Base-by-base conservation (phyloP, 2,888 invertebrate genomes). In the Octodonta nipae region DNA sequence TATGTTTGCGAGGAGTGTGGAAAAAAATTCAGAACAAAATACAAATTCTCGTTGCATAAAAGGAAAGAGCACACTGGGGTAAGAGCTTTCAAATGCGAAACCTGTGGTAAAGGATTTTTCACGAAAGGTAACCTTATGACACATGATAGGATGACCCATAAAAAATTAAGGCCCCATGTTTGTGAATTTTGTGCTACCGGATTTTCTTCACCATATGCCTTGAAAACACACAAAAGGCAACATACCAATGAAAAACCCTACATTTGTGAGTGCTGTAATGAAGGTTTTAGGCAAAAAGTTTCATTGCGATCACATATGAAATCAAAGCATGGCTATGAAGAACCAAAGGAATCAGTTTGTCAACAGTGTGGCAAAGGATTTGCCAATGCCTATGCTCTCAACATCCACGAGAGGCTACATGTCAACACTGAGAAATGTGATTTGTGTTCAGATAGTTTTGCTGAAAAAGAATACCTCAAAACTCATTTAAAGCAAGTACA, bases 1-100 rank as follows among this genome's bases (percentile, higher is more conserved):
- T 50, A 47, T 28, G 47, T 54, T 30, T 57, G 57, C 40, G 53
- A 55, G 33, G 41, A 48, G 24, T 57, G 57, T 34, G 47, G 49
- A 12, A 48, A 42, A 35, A 36, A 42, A 17, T 57, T 53, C 34
- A 40, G 49, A 25, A 46, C 45, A 14, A 54, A 49, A 30, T 49
- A 52, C 10, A 54, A 51, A 29, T 51, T 49, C 31, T 34, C 47
- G 5, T 38, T 49, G n/a, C 57, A 57, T 32, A 41, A 48, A 29
- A 47, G 46, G 10, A 56, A 55, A 27, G 48, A 48, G 17, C 56
- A 56, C 35, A 45, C 44, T 20, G 50, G 50, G 38, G 43, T 46
- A 29, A 41, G 44, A 17, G 49, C 45, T 14, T 46, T 45, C 34
- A 49, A 49, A 20, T 52, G 51, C 36, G 44, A 49, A 30, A 47